These are phyloP conservation scores for Pterocles gutturalis DNA, from an alignment of 2,113 vertebrate genomes.

Conservation along the genomic window DNA sequence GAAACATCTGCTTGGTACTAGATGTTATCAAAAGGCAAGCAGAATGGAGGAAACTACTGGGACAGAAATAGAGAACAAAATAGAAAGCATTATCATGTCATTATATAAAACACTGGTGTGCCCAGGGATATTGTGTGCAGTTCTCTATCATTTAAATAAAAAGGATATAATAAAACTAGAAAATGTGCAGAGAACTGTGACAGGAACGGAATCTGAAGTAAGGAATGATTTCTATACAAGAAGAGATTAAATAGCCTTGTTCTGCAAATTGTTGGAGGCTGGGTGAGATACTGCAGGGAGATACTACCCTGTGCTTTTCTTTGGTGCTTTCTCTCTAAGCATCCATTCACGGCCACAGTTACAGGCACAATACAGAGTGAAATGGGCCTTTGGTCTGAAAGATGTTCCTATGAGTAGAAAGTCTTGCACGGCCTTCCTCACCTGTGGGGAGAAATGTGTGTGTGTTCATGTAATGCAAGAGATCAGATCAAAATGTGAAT, in stretches of 20 bases:
- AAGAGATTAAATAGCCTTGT: not conserved
- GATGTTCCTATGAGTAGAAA: not conserved
- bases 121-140: not conserved
- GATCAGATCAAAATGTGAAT: not conserved
- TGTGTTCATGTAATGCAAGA: not conserved
- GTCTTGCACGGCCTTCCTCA: not conserved
- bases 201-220: not conserved
- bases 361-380: not conserved
- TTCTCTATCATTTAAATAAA: not conserved
- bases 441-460: not conserved
- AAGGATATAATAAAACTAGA: not conserved
- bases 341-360: not conserved
- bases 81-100: conserved; percentile 13
- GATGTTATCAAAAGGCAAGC: not conserved
- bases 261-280: not conserved
- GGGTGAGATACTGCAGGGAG: not conserved
- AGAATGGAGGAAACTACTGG: not conserved
- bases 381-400: not conserved
- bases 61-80: not conserved
- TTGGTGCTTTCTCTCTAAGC: not conserved
- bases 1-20: not conserved
- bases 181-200: not conserved
- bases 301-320: not conserved
- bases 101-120: not conserved
- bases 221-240: not conserved